These are phyloP conservation scores for Porites rus DNA, from an alignment of 92 coral and sea anemone species.

Conservation along the genomic window DNA sequence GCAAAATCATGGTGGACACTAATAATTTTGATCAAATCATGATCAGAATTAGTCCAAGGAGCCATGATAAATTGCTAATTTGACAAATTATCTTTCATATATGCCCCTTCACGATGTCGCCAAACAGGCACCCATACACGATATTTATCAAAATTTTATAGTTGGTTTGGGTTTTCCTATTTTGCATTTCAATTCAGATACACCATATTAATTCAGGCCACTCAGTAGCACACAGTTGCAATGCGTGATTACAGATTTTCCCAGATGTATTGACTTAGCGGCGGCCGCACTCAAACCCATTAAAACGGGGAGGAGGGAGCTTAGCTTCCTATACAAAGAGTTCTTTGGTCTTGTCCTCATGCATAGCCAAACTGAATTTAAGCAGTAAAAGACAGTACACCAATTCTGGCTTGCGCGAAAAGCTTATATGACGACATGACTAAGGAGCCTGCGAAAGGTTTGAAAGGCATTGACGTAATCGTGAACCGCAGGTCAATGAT, in stretches of 20 bases:
- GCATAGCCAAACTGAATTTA: too few relatives aligned
- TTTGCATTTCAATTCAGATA: not conserved
- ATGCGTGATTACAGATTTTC: not conserved
- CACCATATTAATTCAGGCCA: not conserved
- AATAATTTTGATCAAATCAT: too few relatives aligned
- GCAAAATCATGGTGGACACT: too few relatives aligned
- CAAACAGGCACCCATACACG: not conserved
- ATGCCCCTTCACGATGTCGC: not conserved
- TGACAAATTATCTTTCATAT: slow-evolving; percentile 16
- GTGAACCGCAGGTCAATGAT: too few relatives aligned
- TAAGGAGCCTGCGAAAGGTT: too few relatives aligned
- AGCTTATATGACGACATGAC: too few relatives aligned
- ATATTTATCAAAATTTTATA: not conserved
- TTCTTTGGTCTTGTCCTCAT: too few relatives aligned
- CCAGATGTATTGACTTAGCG: not conserved
- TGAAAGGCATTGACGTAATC: too few relatives aligned
- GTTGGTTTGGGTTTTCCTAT: not conserved
- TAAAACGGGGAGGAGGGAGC: not conserved
- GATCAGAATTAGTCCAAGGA: too few relatives aligned
- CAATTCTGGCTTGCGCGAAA: too few relatives aligned
- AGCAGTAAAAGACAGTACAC: too few relatives aligned
- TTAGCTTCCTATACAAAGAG: not conserved
- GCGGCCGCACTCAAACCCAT: not conserved
- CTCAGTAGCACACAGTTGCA: not conserved
- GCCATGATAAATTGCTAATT: not conserved